Evolutionary conservation across 2,888 invertebrate genomes (phyloP).

Genomic region (Nezara viridula): DNA sequence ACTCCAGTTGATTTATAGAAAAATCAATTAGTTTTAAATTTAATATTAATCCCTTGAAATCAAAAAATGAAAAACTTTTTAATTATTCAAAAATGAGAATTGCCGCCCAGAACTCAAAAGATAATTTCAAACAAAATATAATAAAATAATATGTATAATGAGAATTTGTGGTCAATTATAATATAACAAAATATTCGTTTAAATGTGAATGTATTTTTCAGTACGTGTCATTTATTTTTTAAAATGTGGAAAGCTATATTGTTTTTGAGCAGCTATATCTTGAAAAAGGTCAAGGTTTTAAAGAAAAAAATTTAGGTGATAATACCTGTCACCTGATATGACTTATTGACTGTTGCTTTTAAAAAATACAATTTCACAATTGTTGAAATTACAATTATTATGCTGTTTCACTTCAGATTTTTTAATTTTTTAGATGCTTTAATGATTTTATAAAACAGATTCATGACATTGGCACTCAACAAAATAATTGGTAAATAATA

Average conservation of each 20-base stretch:
- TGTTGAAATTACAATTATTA: neutral
- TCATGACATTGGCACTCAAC: neutral
- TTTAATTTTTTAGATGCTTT: neutral
- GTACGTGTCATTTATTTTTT: neutral
- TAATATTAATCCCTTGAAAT: no score
- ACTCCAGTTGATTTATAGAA: no score
- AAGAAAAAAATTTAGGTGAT: neutral
- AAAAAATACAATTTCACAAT: neutral
- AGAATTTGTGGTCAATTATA: neutral
- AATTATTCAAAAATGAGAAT: no score
- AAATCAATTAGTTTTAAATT: no score
- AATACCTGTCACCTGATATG: constrained; percentile 9
- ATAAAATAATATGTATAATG: no score
- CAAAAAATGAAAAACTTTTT: no score
- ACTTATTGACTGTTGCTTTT: neutral
- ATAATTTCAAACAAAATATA: no score
- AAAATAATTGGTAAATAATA: no score
- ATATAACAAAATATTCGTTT: neutral
- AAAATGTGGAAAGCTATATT: neutral
- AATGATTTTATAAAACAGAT: neutral
- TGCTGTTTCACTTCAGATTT: neutral
- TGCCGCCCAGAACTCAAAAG: no score
- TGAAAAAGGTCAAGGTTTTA: neutral
- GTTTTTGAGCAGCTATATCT: neutral
- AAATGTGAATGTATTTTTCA: neutral